A percentile compares a stretch with the other conserved stretches of the same genome.
Evolutionary conservation across 2,113 vertebrate species (phyloP).

Genomic region (Amblyopsis rosae): DNA sequence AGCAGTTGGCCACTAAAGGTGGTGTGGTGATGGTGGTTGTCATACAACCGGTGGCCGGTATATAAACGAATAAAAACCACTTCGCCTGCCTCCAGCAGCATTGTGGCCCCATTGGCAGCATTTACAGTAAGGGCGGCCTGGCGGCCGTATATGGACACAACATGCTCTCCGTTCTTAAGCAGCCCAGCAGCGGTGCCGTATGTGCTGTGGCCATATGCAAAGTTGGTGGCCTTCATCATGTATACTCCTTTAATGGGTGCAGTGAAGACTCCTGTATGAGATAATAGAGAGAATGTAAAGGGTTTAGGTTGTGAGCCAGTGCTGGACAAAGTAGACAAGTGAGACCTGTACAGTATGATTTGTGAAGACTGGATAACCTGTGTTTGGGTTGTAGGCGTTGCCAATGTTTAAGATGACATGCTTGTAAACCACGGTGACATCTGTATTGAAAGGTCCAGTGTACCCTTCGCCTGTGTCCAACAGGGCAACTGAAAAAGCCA

Average conservation of each 20-base stretch:
- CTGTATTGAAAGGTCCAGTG: background rate
- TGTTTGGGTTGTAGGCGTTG: background rate
- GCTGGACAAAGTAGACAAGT: background rate
- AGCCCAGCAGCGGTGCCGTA: background rate
- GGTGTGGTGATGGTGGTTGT: background rate
- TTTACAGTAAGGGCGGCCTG: background rate
- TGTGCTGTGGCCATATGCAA: background rate
- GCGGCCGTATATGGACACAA: background rate
- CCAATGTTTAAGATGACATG: conserved; percentile 4
- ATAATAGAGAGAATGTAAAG: background rate
- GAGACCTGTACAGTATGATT: background rate
- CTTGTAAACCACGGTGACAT: background rate
- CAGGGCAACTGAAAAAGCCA: background rate
- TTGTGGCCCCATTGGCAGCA: background rate
- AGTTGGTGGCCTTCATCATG: background rate
- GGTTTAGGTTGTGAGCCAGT: too few species aligned
- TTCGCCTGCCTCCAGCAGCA: conserved; percentile 1
- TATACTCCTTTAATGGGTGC: conserved; percentile 9
- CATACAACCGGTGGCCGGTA: background rate
- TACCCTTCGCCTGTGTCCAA: background rate
- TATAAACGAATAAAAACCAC: background rate
- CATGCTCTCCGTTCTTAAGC: background rate
- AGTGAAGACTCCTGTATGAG: conserved; percentile 7
- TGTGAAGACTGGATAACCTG: background rate
- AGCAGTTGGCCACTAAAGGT: conserved; percentile 16